phyloP scores from a whole-genome alignment of 2,113 vertebrate species.

The Solea senegalensis region DNA sequence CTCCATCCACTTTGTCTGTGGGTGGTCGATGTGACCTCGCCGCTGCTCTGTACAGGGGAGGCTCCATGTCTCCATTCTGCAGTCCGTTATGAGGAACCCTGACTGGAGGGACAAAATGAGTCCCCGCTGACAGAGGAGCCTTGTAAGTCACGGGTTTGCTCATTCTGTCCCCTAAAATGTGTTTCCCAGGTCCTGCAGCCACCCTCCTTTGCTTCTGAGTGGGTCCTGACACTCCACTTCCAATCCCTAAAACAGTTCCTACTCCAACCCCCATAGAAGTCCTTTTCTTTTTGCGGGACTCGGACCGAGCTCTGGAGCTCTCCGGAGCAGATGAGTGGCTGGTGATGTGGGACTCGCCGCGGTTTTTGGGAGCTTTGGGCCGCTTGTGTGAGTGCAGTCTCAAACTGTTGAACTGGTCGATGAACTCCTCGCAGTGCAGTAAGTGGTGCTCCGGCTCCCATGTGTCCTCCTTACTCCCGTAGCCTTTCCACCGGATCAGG shows the following conservation, averaged over 20 bases:
- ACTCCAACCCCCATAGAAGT: constrained; percentile 71
- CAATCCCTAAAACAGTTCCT: constrained; percentile 48
- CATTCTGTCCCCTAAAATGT: constrained; percentile 84
- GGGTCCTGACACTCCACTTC: constrained; percentile 42
- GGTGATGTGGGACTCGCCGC: constrained; percentile 75
- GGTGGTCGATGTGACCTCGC: constrained; percentile 82
- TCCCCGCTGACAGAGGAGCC: constrained; percentile 86
- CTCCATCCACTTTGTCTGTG: constrained; percentile 78
- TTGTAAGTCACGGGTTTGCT: constrained; percentile 90
- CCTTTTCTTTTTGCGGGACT: constrained; percentile 88
- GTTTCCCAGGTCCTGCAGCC: constrained; percentile 70
- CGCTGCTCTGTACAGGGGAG: constrained; percentile 85
- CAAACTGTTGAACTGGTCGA: constrained; percentile 94
- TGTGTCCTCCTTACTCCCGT: constrained; percentile 94
- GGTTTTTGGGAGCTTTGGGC: constrained; percentile 83
- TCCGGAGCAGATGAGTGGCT: constrained; percentile 80
- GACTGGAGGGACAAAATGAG: constrained; percentile 88
- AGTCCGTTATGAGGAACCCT: constrained; percentile 87
- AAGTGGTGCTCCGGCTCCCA: constrained; percentile 97
- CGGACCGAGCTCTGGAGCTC: constrained; percentile 80
- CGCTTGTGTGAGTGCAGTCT: constrained; percentile 85
- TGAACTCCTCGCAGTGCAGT: constrained; percentile 97
- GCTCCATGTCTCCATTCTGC: constrained; percentile 89
- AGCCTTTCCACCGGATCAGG: constrained; percentile 97
- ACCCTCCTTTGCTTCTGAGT: constrained; percentile 85